phyloP scores from a whole-genome alignment of 23 tunicate genomes.

The Styela clava region DNA sequence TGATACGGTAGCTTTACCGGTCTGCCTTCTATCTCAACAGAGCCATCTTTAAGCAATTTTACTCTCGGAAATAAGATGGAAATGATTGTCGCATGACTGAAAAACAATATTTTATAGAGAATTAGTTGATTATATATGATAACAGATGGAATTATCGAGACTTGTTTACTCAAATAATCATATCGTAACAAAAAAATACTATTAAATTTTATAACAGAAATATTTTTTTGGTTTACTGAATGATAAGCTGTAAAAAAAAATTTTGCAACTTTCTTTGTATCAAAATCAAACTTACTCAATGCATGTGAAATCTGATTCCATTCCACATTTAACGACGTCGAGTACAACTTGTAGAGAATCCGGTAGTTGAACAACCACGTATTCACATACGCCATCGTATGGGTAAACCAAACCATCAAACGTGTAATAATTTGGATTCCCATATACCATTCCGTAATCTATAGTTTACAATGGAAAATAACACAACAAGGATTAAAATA shows the following conservation, averaged over 20 bases:
- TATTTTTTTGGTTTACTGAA: no score
- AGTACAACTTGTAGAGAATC: background rate
- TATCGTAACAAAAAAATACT: no score
- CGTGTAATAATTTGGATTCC: background rate
- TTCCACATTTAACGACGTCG: background rate
- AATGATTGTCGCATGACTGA: background rate
- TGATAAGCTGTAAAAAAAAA: no score
- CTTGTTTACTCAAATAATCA: no score
- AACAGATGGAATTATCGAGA: no score
- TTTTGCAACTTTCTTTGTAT: no score
- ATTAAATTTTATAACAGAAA: no score
- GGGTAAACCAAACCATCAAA: background rate
- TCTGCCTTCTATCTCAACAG: background rate
- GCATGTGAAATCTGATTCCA: background rate
- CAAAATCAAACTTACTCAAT: background rate
- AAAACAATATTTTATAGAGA: no score
- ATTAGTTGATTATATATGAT: no score
- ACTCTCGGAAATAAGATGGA: background rate
- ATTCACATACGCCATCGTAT: background rate
- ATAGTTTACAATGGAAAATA: no score
- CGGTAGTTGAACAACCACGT: background rate
- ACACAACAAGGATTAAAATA: no score
- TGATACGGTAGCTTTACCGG: background rate
- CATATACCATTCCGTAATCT: background rate
- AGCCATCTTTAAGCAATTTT: background rate